phyloP scores from a whole-genome alignment of 2,797 vertebrate species.

The Trachops cirrhosus region DNA sequence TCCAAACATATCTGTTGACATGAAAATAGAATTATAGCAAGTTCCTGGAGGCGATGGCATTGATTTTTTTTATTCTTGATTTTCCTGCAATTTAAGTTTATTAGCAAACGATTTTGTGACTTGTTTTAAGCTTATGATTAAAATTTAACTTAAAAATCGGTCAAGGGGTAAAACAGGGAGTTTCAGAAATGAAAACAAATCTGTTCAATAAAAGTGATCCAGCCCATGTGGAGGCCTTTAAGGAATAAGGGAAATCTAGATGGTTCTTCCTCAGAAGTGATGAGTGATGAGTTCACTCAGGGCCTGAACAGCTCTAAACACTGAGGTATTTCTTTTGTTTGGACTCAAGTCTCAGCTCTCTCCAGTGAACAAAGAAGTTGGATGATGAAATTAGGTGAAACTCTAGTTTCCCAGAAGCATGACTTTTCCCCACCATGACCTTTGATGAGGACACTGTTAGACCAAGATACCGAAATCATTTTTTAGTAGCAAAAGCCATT shows the following conservation, averaged over 20 bases:
- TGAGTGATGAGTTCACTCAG: background rate
- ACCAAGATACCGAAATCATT: background rate
- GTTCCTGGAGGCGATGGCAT: background rate
- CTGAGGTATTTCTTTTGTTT: background rate
- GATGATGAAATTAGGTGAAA: background rate
- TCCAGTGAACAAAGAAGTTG: background rate
- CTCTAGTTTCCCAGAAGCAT: background rate
- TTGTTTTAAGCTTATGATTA: slow-evolving; percentile 33
- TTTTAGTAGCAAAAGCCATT: background rate
- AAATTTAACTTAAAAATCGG: background rate
- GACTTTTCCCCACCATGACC: background rate
- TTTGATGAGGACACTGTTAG: background rate
- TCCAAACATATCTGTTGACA: background rate
- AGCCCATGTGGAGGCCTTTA: background rate
- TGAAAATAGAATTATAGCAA: slow-evolving; percentile 28
- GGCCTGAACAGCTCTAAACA: background rate
- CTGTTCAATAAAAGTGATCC: background rate
- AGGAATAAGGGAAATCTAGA: background rate
- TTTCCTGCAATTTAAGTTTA: background rate
- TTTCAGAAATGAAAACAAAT: slow-evolving; percentile 13
- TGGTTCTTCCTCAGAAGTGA: background rate
- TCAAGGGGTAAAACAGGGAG: background rate
- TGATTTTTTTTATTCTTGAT: background rate
- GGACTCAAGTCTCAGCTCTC: background rate
- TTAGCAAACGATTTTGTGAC: background rate